Evolutionary conservation across 1,140 invertebrate genomes (phyloP).

Genomic region (Lepidostoma basale): DNA sequence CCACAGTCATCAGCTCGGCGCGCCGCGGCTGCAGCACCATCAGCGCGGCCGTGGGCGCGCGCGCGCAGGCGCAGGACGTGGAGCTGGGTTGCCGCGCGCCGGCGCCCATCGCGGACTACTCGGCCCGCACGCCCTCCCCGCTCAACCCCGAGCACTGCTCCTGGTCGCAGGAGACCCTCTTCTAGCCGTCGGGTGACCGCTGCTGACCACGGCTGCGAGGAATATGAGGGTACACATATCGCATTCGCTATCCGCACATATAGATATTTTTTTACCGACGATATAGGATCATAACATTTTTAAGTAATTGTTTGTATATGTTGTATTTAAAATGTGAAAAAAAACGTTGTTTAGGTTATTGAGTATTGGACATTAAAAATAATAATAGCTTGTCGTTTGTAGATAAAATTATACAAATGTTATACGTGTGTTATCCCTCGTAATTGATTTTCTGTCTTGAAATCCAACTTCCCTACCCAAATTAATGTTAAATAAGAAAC

Average conservation of each 20-base stretch:
- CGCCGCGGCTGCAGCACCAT: constrained; percentile 40
- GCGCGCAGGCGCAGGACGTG: constrained; percentile 33
- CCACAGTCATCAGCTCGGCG: constrained; percentile 37
- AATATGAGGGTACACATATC: constrained; percentile 47
- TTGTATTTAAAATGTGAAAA: constrained; percentile 27
- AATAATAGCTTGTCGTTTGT: constrained; percentile 22
- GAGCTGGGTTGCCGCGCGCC: constrained; percentile 36
- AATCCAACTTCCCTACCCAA: constrained; percentile 10
- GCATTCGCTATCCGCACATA: constrained; percentile 46
- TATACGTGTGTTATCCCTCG: constrained; percentile 22
- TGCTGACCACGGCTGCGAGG: constrained; percentile 41
- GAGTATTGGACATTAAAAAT: constrained; percentile 11
- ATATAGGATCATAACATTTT: constrained; percentile 32
- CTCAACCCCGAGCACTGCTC: constrained; percentile 44
- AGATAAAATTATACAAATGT: constrained; percentile 19
- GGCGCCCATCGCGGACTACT: constrained; percentile 11
- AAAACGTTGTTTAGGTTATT: constrained; percentile 21
- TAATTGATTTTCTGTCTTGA: too few species aligned
- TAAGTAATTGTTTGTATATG: constrained; percentile 35
- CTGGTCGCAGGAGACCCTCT: constrained; percentile 44
- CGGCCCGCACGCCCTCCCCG: constrained; percentile 31
- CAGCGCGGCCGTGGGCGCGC: constrained; percentile 38
- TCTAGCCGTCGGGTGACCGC: constrained; percentile 36
- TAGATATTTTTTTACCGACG: constrained; percentile 47
- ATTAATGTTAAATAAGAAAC: neutral